phyloP scores from a whole-genome alignment of 2,113 vertebrate genomes.

The Psilopsiagon aymara region DNA sequence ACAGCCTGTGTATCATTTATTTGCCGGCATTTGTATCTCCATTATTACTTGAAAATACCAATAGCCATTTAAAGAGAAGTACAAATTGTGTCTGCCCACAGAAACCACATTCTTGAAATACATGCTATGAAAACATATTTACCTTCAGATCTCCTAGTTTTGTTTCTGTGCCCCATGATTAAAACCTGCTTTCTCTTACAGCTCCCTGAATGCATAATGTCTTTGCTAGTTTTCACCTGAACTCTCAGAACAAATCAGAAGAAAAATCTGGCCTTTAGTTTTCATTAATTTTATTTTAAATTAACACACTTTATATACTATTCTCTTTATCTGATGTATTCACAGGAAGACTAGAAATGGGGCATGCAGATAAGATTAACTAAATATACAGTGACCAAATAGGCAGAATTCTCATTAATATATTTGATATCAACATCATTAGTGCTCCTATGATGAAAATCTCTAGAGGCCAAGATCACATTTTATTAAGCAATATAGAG shows the following conservation, averaged over 20 bases:
- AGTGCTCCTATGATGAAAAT: background rate
- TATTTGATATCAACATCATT: background rate
- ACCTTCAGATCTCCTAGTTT: background rate
- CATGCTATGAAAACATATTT: background rate
- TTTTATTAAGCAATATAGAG: background rate
- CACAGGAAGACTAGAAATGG: background rate
- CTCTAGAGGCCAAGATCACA: background rate
- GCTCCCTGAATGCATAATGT: background rate
- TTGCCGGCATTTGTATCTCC: background rate
- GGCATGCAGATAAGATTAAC: background rate
- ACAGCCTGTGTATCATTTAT: background rate
- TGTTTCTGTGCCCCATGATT: background rate
- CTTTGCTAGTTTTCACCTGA: background rate
- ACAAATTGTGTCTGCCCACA: background rate
- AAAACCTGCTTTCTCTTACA: background rate
- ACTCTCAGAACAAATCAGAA: background rate
- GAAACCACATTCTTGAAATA: background rate
- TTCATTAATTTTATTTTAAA: background rate
- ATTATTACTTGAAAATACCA: background rate
- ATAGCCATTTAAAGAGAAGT: background rate
- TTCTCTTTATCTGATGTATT: background rate
- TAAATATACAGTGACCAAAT: background rate
- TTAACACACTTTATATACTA: background rate
- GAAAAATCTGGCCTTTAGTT: background rate
- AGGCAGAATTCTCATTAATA: background rate